phyloP scores from a whole-genome alignment of 2,113 vertebrate genomes.

The Grallaria varia region DNA sequence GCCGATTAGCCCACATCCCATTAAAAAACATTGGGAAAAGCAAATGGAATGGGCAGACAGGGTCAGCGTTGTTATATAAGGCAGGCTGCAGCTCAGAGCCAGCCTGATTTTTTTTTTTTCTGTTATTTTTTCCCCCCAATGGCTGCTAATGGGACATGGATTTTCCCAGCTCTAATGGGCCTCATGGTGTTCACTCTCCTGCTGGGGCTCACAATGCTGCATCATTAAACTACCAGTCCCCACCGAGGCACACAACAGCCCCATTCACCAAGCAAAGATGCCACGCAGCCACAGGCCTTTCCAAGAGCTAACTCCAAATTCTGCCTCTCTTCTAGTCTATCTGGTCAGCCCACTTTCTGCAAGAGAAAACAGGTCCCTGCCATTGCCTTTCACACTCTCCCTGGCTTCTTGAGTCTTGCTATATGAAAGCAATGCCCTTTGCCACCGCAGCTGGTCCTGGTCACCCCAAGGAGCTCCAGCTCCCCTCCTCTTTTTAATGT shows the following conservation, averaged over 20 bases:
- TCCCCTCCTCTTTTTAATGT: not conserved
- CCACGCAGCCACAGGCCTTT: not conserved
- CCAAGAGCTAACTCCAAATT: not conserved
- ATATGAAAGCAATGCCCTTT: not conserved
- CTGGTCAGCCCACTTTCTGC: not conserved
- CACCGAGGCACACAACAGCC: slow-evolving; percentile 1
- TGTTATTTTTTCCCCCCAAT: not conserved
- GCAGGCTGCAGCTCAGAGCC: not conserved
- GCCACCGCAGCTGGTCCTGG: not conserved
- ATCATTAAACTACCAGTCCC: slow-evolving; percentile 21
- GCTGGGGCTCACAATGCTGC: slow-evolving; percentile 36
- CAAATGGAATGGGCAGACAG: slow-evolving; percentile 14
- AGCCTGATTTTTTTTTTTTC: not conserved
- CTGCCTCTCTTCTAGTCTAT: not conserved
- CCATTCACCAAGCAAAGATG: slow-evolving; percentile 22
- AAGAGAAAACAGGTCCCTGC: not conserved
- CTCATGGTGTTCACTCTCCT: slow-evolving; percentile 45
- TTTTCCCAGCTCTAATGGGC: slow-evolving; percentile 63
- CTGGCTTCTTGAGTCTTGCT: not conserved
- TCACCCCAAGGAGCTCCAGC: not conserved
- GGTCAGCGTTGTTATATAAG: not conserved
- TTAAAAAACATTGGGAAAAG: slow-evolving; percentile 19
- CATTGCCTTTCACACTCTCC: not conserved
- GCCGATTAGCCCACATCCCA: slow-evolving; percentile 18
- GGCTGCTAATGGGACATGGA: slow-evolving; percentile 52